Evolutionary conservation across 1,140 invertebrate species (phyloP).

Genomic region (Macrostomum lignano): DNA sequence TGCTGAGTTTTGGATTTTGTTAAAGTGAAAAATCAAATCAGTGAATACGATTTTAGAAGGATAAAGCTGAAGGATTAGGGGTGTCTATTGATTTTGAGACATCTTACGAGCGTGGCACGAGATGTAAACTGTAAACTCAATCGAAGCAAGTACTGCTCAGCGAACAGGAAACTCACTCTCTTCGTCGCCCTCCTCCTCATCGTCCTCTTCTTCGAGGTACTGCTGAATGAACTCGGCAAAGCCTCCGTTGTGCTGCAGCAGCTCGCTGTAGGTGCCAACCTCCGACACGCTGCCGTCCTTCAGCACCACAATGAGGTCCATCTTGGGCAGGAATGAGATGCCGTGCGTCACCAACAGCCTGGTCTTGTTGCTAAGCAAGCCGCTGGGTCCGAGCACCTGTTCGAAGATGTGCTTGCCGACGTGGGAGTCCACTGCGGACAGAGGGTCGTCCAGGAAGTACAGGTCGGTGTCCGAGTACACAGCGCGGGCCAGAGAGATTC

Average conservation of each 20-base stretch:
- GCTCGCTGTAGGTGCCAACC: constrained; percentile 17
- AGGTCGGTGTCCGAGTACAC: constrained; percentile 64
- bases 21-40: too few species aligned
- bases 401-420: constrained; percentile 86
- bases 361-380: constrained; percentile 38
- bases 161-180: constrained; percentile 3
- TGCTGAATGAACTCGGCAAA: constrained; percentile 17
- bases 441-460: constrained; percentile 71
- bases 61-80: too few species aligned
- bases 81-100: too few species aligned
- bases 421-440: constrained; percentile 75
- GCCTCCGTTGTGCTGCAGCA: constrained; percentile 17
- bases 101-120: too few species aligned
- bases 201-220: constrained; percentile 7
- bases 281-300: constrained; percentile 20
- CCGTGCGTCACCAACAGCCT: constrained; percentile 24
- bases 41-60: too few species aligned
- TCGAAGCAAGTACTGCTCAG: too few species aligned
- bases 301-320: constrained; percentile 23
- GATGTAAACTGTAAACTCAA: too few species aligned
- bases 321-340: constrained; percentile 18
- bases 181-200: constrained; percentile 1
- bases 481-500: constrained; percentile 71
- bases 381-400: constrained; percentile 40
- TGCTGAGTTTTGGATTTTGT: too few species aligned